These are phyloP conservation scores for Elymnias hypermnestra DNA, from an alignment of 1,140 invertebrate species.

Conservation along the genomic window DNA sequence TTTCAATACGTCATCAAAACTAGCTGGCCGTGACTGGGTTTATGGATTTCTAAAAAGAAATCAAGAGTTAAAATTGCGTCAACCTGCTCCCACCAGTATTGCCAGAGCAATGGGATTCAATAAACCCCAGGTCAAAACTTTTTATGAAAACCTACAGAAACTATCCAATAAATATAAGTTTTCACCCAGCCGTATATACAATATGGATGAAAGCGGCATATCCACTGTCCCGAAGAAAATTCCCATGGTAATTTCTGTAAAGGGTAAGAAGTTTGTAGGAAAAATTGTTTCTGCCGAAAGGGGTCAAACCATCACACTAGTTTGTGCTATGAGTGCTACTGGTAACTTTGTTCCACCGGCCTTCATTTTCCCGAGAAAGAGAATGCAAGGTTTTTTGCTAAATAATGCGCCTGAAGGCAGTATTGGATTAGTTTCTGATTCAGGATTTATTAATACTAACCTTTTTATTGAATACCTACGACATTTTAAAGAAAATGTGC, in stretches of 20 bases:
- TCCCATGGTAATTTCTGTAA: conserved; percentile 7
- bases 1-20: too few relatives aligned
- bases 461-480: conserved; percentile 7
- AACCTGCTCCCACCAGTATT: too few relatives aligned
- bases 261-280: conserved; percentile 11
- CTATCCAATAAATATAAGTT: too few relatives aligned
- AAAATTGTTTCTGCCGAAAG: conserved; percentile 16
- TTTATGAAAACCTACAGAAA: too few relatives aligned
- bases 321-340: conserved; percentile 14
- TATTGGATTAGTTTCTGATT: conserved; percentile 28
- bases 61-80: too few relatives aligned
- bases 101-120: too few relatives aligned
- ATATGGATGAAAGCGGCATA: conserved; percentile 14
- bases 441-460: conserved; percentile 34
- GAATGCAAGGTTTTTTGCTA: conserved; percentile 2
- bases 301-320: conserved; percentile 12
- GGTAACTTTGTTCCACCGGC: conserved; percentile 12
- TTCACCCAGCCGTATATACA: too few relatives aligned
- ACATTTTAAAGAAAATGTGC: too few relatives aligned
- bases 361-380: conserved; percentile 11
- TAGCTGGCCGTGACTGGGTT: too few relatives aligned
- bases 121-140: too few relatives aligned
- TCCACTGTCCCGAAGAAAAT: conserved; percentile 13
- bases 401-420: conserved; percentile 14
- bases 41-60: too few relatives aligned